Percentiles rank a stretch among this genome's conserved stretches.
phyloP scores from a whole-genome alignment of 2,888 invertebrate genomes.

The Bombyx huttoni region DNA sequence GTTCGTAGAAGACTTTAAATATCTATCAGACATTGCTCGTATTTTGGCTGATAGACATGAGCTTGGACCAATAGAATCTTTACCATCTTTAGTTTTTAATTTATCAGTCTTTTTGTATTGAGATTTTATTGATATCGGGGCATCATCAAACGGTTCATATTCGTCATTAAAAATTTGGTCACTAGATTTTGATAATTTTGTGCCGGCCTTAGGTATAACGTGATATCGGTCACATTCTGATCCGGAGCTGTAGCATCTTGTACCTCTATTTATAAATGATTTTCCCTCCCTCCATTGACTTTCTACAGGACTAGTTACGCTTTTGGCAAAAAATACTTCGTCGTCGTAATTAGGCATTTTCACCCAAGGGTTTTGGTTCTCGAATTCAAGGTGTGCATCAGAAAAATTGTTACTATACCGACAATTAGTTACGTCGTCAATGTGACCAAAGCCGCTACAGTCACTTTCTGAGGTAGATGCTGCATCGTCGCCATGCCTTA shows the following conservation, averaged over 20 bases:
- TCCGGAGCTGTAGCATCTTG: constrained; percentile 64
- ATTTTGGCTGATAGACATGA: constrained; percentile 79
- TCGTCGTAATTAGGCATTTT: constrained; percentile 63
- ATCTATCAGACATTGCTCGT: constrained; percentile 80
- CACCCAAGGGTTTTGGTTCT: constrained; percentile 65
- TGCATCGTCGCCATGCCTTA: constrained; percentile 61
- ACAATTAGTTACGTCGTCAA: constrained; percentile 49
- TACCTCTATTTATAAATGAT: constrained; percentile 49
- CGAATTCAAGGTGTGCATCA: constrained; percentile 54
- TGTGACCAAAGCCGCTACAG: constrained; percentile 64
- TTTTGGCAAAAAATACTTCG: constrained; percentile 59
- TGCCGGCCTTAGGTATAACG: constrained; percentile 51
- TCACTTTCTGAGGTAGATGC: constrained; percentile 68
- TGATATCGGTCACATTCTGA: constrained; percentile 66
- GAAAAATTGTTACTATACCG: constrained; percentile 45
- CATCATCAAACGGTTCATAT: constrained; percentile 46
- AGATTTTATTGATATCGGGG: constrained; percentile 38
- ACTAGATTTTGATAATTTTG: constrained; percentile 65
- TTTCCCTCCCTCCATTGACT: constrained; percentile 52
- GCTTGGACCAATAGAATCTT: constrained; percentile 65
- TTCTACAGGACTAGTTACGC: constrained; percentile 42
- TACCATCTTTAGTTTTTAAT: constrained; percentile 52
- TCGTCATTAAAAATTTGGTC: constrained; percentile 70
- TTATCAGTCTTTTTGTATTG: constrained; percentile 62
- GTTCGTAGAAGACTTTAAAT: constrained; percentile 79